These are phyloP conservation scores for Chelmon rostratus DNA, from an alignment of 2,797 vertebrate species.

Conservation along the genomic window DNA sequence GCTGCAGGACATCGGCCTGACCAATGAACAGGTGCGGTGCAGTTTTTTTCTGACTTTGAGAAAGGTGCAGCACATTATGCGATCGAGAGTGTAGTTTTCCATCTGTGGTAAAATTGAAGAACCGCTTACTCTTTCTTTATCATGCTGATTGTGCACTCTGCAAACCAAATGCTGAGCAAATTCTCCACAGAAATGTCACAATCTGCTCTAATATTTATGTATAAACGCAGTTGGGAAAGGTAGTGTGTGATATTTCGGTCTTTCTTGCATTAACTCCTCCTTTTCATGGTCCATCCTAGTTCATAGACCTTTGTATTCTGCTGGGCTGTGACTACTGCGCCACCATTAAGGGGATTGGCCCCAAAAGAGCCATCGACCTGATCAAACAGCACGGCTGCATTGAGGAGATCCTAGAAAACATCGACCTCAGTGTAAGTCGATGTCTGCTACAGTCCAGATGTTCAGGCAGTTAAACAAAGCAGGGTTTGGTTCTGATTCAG, in stretches of 20 bases:
- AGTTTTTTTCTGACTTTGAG: not conserved
- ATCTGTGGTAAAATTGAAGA: not conserved
- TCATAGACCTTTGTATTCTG: conserved; percentile 97
- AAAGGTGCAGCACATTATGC: not conserved
- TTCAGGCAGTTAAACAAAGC: not conserved
- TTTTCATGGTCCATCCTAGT: conserved; percentile 77
- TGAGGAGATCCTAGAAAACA: conserved; percentile 92
- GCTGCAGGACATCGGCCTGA: conserved; percentile 91
- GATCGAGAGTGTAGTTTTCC: not conserved
- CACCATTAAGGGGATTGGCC: conserved; percentile 96
- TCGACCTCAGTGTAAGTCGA: conserved; percentile 87
- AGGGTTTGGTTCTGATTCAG: not conserved
- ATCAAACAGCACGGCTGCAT: conserved; percentile 94
- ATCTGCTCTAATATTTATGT: too few species aligned
- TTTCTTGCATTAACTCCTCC: not conserved
- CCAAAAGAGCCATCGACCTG: conserved; percentile 95
- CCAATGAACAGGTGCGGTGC: conserved; percentile 88
- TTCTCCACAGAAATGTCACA: not conserved
- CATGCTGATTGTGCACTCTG: not conserved
- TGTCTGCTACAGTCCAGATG: not conserved
- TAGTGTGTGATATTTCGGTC: not conserved
- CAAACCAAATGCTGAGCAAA: not conserved
- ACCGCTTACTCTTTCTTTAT: not conserved
- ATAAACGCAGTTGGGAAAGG: not conserved
- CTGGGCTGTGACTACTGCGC: conserved; percentile 98